Percentiles rank a stretch among this genome's conserved stretches.
Evolutionary conservation across 2,888 invertebrate species (phyloP).

Genomic region (Fabriciana adippe): DNA sequence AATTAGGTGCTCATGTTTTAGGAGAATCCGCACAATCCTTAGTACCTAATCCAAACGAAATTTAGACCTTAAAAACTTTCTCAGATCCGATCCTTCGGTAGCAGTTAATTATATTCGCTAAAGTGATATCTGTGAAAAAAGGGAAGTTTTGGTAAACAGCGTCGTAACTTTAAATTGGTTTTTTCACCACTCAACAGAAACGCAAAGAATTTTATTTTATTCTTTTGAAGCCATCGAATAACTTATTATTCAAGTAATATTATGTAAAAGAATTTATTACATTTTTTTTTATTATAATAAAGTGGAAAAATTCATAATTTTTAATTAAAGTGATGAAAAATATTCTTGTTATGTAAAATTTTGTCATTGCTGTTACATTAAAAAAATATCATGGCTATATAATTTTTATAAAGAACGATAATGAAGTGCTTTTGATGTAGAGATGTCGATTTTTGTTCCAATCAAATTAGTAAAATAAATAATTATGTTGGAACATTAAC

Average conservation of each 20-base stretch:
- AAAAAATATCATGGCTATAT: no score
- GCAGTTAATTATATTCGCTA: conserved; percentile 59
- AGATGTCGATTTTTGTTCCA: no score
- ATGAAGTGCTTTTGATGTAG: no score
- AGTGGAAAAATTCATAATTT: background rate
- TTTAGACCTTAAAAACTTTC: conserved; percentile 42
- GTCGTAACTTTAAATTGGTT: conserved; percentile 64
- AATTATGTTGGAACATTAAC: no score
- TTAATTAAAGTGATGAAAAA: background rate
- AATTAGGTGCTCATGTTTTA: conserved; percentile 21
- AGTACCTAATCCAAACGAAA: conserved; percentile 39
- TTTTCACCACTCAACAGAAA: conserved; percentile 50
- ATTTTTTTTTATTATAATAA: conserved; percentile 1
- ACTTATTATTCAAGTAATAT: conserved; percentile 39
- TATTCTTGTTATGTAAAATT: no score
- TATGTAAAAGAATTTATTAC: conserved; percentile 22
- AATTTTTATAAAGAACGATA: no score
- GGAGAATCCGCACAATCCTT: conserved; percentile 27
- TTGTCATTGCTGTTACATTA: no score
- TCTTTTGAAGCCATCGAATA: conserved; percentile 48
- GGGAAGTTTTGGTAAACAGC: conserved; percentile 60
- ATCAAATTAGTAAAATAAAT: no score
- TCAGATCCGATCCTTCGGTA: conserved; percentile 46
- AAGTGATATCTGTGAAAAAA: conserved; percentile 59
- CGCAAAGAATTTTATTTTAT: conserved; percentile 51